Conservation (phyloP, 1,140 invertebrate species). For the Schmidtea mediterranea region DNA sequence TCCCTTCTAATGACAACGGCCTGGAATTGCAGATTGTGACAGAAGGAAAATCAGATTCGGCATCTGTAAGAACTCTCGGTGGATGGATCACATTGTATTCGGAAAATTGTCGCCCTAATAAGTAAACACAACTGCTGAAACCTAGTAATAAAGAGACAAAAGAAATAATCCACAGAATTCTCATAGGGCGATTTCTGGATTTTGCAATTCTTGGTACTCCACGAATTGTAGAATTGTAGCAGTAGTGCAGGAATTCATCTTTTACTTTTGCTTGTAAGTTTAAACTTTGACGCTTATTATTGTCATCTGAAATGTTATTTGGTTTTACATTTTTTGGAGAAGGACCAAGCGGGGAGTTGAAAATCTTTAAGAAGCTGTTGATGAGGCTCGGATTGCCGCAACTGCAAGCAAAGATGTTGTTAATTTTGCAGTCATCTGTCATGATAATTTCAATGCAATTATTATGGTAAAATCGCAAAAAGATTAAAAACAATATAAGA, state of each 20-base stretch:
- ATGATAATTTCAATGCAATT: no score
- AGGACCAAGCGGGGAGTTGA: no score
- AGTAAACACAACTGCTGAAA: neutral
- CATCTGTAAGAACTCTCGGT: slow-evolving; percentile 2
- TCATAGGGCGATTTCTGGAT: neutral
- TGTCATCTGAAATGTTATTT: neutral
- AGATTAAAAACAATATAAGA: no score
- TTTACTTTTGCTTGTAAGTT: neutral
- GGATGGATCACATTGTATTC: slow-evolving; percentile 6
- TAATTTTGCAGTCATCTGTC: no score
- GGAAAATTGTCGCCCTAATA: neutral
- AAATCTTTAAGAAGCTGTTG: no score
- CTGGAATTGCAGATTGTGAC: slow-evolving; percentile 2
- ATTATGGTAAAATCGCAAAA: no score
- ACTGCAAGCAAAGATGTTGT: no score
- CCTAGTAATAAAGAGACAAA: neutral
- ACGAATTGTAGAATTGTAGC: slow-evolving; percentile 3
- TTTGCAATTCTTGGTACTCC: slow-evolving; percentile 4
- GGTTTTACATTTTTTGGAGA: neutral
- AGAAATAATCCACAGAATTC: neutral
- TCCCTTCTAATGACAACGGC: neutral
- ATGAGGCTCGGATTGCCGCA: no score
- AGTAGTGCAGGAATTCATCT: slow-evolving; percentile 1
- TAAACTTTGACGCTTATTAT: neutral
- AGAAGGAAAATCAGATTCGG: neutral